These are phyloP conservation scores for Aythya baeri DNA, from an alignment of 2,113 vertebrate species.

Conservation along the genomic window DNA sequence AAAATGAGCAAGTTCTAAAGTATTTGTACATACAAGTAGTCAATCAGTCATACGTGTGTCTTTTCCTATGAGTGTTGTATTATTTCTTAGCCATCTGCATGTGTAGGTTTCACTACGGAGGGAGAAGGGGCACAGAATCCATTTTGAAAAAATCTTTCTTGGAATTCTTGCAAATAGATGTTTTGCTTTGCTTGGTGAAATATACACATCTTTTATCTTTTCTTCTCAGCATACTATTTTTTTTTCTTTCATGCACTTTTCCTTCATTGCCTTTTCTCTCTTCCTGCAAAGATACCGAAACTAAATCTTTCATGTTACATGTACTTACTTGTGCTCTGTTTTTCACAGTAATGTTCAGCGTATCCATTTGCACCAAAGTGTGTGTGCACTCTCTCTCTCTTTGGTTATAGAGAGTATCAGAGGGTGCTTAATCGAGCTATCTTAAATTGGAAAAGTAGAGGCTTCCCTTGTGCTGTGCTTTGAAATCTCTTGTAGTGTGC, in stretches of 20 bases:
- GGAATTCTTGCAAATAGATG: neutral
- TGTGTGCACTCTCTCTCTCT: neutral
- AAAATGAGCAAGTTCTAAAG: neutral
- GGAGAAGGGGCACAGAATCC: neutral
- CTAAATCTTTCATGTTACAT: neutral
- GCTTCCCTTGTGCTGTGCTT: neutral
- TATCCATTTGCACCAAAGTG: neutral
- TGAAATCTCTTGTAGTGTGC: neutral
- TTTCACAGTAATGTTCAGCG: neutral
- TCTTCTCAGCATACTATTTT: neutral
- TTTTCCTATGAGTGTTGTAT: neutral
- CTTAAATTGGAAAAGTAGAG: neutral
- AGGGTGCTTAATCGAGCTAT: neutral
- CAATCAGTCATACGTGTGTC: neutral
- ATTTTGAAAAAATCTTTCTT: neutral
- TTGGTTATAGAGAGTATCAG: neutral
- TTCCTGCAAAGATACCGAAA: neutral
- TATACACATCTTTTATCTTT: neutral
- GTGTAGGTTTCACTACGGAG: fast-evolving
- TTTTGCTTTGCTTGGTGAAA: neutral
- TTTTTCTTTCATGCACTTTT: neutral
- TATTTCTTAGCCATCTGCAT: neutral
- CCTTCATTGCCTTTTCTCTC: neutral
- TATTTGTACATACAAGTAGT: neutral
- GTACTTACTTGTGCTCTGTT: neutral